A percentile compares a stretch with the other conserved stretches of the same genome.
phyloP scores from a whole-genome alignment of 2,888 invertebrate species.

The Diloba caeruleocephala region DNA sequence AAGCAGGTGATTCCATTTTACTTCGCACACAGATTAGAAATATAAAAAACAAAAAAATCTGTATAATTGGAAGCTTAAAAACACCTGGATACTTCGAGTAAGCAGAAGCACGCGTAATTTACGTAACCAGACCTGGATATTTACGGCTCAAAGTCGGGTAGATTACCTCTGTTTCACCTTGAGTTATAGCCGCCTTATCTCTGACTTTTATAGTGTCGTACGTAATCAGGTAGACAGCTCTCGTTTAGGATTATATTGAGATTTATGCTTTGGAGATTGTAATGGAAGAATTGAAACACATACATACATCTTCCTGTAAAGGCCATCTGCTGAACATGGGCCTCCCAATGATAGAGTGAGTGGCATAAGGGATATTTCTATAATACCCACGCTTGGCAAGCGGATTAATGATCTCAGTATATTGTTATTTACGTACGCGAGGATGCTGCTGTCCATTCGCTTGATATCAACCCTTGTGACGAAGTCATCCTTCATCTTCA shows the following conservation, averaged over 20 bases:
- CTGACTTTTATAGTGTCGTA: conserved; percentile 56
- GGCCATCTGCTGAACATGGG: neutral
- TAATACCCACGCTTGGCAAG: too few species aligned
- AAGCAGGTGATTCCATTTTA: conserved; percentile 29
- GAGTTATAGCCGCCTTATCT: conserved; percentile 58
- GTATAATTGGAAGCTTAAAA: conserved; percentile 33
- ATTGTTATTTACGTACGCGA: too few species aligned
- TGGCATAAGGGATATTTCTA: too few species aligned
- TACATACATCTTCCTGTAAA: neutral
- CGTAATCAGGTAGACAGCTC: conserved; percentile 47
- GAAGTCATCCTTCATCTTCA: too few species aligned
- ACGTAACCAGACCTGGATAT: conserved; percentile 42
- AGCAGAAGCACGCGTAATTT: conserved; percentile 35
- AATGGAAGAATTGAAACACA: conserved; percentile 22
- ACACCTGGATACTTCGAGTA: conserved; percentile 31
- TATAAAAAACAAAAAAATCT: conserved; percentile 28
- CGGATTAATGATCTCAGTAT: too few species aligned
- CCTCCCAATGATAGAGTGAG: too few species aligned
- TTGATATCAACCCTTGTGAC: too few species aligned
- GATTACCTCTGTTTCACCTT: conserved; percentile 60
- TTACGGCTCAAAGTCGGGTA: conserved; percentile 46
- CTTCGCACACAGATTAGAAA: conserved; percentile 19
- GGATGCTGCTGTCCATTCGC: too few species aligned
- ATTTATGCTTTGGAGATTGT: conserved; percentile 24
- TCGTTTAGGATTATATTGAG: conserved; percentile 19